Conservation (phyloP, 2,113 vertebrate genomes). For the Balaeniceps rex region DNA sequence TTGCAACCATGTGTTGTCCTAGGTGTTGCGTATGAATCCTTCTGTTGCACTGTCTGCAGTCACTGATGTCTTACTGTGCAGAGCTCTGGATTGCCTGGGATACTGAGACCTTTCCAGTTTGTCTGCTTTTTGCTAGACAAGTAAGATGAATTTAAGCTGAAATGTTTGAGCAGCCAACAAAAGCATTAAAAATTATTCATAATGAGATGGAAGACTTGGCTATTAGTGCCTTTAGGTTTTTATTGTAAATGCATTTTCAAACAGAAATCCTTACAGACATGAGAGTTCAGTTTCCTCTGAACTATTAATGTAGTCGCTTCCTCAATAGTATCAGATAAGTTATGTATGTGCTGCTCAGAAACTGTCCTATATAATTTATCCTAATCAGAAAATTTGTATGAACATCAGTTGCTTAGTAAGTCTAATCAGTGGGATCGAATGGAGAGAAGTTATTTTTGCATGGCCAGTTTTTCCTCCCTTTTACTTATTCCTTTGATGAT, state of each 20-base stretch:
- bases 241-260: neutral
- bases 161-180: neutral
- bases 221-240: neutral
- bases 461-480: neutral
- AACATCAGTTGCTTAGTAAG: neutral
- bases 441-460: neutral
- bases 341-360: slow-evolving; percentile 24
- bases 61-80: neutral
- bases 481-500: neutral
- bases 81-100: neutral
- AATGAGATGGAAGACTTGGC: neutral
- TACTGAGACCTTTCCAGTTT: neutral
- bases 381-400: neutral
- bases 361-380: neutral
- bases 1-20: neutral
- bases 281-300: neutral
- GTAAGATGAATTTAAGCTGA: neutral
- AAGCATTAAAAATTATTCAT: neutral
- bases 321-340: neutral
- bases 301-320: neutral
- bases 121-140: neutral
- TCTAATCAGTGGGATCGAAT: neutral
- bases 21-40: neutral
- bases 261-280: neutral
- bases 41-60: neutral